These are phyloP conservation scores for Melieria omissa DNA, from an alignment of 2,888 invertebrate species.

Conservation along the genomic window DNA sequence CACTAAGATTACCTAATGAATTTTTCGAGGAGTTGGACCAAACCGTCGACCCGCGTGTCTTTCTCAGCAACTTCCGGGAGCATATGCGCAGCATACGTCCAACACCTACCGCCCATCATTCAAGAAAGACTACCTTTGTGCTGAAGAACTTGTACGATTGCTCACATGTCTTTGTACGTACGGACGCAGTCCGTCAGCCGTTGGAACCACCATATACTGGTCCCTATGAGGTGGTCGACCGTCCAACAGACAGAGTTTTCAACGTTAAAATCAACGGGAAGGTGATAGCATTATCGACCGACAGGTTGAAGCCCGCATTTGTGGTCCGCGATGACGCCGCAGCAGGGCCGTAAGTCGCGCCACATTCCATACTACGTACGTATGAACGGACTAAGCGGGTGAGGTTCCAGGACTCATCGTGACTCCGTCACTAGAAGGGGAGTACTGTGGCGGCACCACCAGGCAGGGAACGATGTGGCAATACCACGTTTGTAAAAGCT, in stretches of 20 bases:
- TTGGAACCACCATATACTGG: conserved; percentile 25
- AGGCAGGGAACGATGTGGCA: too few relatives aligned
- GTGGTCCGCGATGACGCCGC: neutral
- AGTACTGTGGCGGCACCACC: too few relatives aligned
- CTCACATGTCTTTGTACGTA: conserved; percentile 26
- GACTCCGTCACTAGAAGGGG: too few relatives aligned
- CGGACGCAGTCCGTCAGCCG: conserved; percentile 20
- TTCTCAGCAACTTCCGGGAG: conserved; percentile 29
- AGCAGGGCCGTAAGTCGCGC: too few relatives aligned
- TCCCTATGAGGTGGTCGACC: conserved; percentile 24
- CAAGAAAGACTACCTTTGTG: conserved; percentile 14
- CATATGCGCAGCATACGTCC: conserved; percentile 24
- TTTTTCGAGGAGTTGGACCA: conserved; percentile 42
- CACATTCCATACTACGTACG: too few relatives aligned
- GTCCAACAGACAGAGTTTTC: conserved; percentile 20
- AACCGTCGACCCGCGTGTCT: conserved; percentile 23
- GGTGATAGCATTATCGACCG: neutral
- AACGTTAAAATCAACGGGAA: neutral
- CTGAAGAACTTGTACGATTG: conserved; percentile 24
- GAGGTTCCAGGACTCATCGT: too few relatives aligned
- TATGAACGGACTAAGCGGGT: too few relatives aligned
- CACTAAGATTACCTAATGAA: conserved; percentile 49
- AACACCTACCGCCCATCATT: conserved; percentile 23
- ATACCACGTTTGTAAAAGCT: too few relatives aligned
- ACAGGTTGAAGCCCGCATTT: neutral